Evolutionary conservation across 2,888 invertebrate species (phyloP), one percentile per base, ranked within the genome.

Genomic region (Ochropleura plecta): DNA sequence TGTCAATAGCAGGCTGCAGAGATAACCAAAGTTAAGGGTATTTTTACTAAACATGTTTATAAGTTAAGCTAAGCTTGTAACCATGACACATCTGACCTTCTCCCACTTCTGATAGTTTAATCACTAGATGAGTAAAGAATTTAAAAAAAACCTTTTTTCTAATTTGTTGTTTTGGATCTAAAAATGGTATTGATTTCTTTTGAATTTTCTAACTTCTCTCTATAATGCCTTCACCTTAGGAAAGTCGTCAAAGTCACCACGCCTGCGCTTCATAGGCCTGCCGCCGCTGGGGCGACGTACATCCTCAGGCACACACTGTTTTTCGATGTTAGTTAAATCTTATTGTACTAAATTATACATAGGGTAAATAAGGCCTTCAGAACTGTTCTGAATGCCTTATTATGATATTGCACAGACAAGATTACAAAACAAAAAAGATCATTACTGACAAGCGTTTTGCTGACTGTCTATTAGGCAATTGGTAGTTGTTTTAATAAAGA

Each of bases 271-370:
- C 80, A 62, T 66, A 81, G 68, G 65, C 76, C 70, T 79, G 84
- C 70, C 48, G 53, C 74, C 48, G 53, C 74, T 65, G 84, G 44
- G 70, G 66, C 57, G 80, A 71, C 46, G 70, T 62, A 46, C 81
- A 79, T 81, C 81, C 81, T 81, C 81, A 66, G 81, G 84, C 68
- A 40, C 70, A 71, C 81, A 83, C 81, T 81, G 81, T 46, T 70
- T 71, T 80, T 81, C 81, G 75, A 81, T 44, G 75, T 83, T 40
- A 75, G 53, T 79, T 80, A 65, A 75, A 69, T 76, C 73, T 70
- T 65, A 67, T 70, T 81, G 70, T 10, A 70, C 67, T 77, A 73
- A 62, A 70, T 75, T 51, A 79, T 14, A 70, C 53, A 78, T 60
- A 64, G 14, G 65, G 65, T 30, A 30, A 3, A 40, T 60, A 62